Evolutionary conservation across 2,797 vertebrate genomes (phyloP), one percentile per base, ranked within the genome.

Genomic region (Hybognathus amarus): DNA sequence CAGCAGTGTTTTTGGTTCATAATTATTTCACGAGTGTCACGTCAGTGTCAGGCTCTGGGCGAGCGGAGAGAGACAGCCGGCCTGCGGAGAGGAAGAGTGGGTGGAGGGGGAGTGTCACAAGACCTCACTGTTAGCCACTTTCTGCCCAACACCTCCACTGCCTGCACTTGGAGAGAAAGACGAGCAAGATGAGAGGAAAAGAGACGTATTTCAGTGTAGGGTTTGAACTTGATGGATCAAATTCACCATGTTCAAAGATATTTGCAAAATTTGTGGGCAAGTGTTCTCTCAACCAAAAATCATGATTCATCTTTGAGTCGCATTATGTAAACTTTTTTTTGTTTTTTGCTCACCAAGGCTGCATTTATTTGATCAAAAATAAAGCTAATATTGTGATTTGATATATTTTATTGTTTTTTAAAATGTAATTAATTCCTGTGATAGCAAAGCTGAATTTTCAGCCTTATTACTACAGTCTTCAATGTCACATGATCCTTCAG

Each of bases 21-120:
- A 98, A 98, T 98, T 98, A 99, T 98, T 98, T 98, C 97, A 97
- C 97, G 95, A 93, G 97, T 98, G 98, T 98, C 98, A 98, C 96
- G 95, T 94, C 95, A 97, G 97, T 98, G 98, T 98, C 98, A 98
- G 94, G 96, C 95, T 95, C 96, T 95, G 95, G 94, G 96, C 96
- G 96, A 97, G 96, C 95, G 95, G 95, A 83, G 87, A 96, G 94
- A 96, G 95, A 95, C 94, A 95, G 95, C 91, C 94, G 92, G 91
- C 90, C 90, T 95, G 94, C 91, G 83, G 95, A 91, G 92, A 85
- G 84, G 64, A 75, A 79, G 85, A 47, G 59, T 38, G 83, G 78
- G 76, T 54, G 50, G 74, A 83, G 75, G 85, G 74, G 81, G 92
- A 87, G 91, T 95, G 94, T 96, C 94, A 94, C 89, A 91, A 93